Evolutionary conservation across 1,140 invertebrate species (phyloP).

Genomic region (Panulirus ornatus): DNA sequence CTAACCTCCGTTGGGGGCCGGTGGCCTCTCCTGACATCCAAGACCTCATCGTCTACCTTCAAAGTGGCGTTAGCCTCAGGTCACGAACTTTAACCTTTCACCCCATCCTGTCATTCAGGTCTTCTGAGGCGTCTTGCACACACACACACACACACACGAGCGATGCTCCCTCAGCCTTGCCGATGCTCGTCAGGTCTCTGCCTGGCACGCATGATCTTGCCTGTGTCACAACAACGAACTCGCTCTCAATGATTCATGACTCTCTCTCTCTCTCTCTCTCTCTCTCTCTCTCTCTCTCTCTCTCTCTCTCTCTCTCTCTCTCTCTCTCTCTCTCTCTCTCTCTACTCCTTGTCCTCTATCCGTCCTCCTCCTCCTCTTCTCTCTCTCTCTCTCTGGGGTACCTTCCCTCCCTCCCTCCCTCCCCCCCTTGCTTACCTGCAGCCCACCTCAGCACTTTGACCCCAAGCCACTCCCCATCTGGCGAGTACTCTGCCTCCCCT

Average conservation of each 20-base stretch:
- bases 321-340: background rate
- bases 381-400: background rate
- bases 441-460: background rate
- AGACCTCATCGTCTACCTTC: too few relatives aligned
- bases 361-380: background rate
- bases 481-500: background rate
- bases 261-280: background rate
- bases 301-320: background rate
- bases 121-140: too few relatives aligned
- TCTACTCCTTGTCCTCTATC: background rate
- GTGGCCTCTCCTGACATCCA: too few relatives aligned
- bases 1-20: background rate
- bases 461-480: background rate
- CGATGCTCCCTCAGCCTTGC: too few relatives aligned
- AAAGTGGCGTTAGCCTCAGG: background rate
- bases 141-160: too few relatives aligned
- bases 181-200: too few relatives aligned
- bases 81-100: background rate
- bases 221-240: background rate
- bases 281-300: background rate
- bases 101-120: too few relatives aligned
- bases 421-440: background rate
- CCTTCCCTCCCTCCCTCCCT: background rate
- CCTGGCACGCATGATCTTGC: too few relatives aligned
- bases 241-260: background rate